Base-by-base conservation (phyloP, 2,797 vertebrate genomes). In the Sphenopsis melanotis region DNA sequence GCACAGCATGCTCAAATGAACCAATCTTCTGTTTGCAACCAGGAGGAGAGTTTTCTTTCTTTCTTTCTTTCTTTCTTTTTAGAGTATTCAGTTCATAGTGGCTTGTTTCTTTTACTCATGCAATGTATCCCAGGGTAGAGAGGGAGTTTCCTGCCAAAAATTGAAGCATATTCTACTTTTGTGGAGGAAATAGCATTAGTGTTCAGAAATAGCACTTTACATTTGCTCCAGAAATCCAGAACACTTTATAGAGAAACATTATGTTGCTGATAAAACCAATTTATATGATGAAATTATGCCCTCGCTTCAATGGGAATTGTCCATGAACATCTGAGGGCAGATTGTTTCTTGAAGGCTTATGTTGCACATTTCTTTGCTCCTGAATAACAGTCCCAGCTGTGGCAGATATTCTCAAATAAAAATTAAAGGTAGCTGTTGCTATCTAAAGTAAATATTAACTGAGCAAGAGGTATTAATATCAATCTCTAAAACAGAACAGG, bases 1-100 rank as follows among this genome's bases (percentile, higher is more conserved):
- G 79, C 89, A 94, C 87, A 96, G 96, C 69, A 53, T 85, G 93
- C 2, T 0, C 85, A 94, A 94, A 96, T 92, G 92, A 96, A 96
- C 93, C 4, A 4, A 52, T 74, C 92, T 93, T 92, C 96, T 95
- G 74, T 97, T 92, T 30, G 2, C 74, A 76, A 94, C 66, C 87
- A 88, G 90, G 89, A 95, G 94, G 83, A 95, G 85, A 93, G 47
- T 4, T 89, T 76, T 34, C 53, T n/a, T 53, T 53, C 30, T 34
- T 14, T 53, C 30, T 94, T 95, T n/a, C 34, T 49, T 66, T 36
- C 41, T 63, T 63, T 63, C 70, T 87, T 93, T 86, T 15, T 21
- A 15, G 37, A 41, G 74, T 56, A 93, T 96, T 97, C 89, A 92
- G 44, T 85, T 95, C 88, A 90, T 78, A 92, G 56, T 37, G 50